Evolutionary conservation across 2,113 vertebrate genomes (phyloP), one percentile per base, ranked within the genome.

Genomic region (Mustela lutreola): DNA sequence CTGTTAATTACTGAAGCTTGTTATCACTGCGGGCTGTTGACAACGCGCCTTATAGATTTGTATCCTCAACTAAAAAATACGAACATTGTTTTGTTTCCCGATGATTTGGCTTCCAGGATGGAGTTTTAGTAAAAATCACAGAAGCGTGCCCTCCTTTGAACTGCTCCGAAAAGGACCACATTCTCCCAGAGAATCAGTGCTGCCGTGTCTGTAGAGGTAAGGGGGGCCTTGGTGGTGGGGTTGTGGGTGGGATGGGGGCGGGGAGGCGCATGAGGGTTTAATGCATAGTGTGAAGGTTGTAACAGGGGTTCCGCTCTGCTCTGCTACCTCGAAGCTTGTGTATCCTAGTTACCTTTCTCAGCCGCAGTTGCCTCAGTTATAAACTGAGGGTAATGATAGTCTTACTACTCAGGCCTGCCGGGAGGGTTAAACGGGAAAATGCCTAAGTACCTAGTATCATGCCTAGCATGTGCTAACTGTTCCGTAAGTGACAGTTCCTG

Each of bases 151-250:
- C 99, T 0, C 98, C 99, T 11, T 97, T 99, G 97, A 99, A 99
- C 99, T 99, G 99, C 98, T 99, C 99, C 3, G 91, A 98, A 91
- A 96, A 97, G 53, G 99, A 99, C 24, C 99, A 99, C 5, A 98
- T 99, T 94, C 97, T 99, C 83, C 99, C 99, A 0, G 99, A 99
- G 97, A 99, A 99, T 97, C 99, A 99, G n/a, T 99, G 99, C 92
- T 99, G 99, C 98, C 99, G 98, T 26, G 99, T 99, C 91, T 99
- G 99, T 87, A 98, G 98, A 99, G 99, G 99, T 99, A 97, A 99
- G 99, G 33, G 81, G 81, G 45, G 8, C 14, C 18, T 71, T 82
- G 71, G 24, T 1, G 19, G 11, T 24, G 85, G 39, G n/a, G 21
- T 42, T 4, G 5, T 70, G 78, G 33, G 9, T 67, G 19, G 12